phyloP scores from a whole-genome alignment of 2,797 vertebrate genomes.

The Diglossa cyanea region DNA sequence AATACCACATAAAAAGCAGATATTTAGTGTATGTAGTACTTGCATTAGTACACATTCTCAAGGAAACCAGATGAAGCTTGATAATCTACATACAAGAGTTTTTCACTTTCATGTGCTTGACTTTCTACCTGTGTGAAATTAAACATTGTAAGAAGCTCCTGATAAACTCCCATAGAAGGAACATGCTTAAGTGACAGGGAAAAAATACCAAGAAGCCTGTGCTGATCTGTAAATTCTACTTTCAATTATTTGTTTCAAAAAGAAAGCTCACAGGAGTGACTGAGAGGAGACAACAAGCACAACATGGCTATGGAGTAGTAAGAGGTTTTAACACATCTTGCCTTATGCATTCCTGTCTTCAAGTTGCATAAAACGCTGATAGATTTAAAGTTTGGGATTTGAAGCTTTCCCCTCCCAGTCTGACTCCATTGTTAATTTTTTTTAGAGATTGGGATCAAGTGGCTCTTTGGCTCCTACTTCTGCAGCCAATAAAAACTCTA shows the following conservation, averaged over 20 bases:
- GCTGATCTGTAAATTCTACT: background rate
- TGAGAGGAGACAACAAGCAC: background rate
- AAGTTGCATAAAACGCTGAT: background rate
- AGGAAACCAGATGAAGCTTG: background rate
- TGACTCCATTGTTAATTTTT: background rate
- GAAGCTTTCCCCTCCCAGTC: background rate
- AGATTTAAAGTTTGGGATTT: background rate
- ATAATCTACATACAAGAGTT: fast-evolving
- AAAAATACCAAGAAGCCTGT: background rate
- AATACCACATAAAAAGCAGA: fast-evolving
- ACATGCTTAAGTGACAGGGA: background rate
- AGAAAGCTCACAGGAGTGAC: background rate
- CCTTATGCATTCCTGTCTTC: background rate
- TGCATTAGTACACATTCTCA: background rate
- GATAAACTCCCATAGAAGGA: background rate
- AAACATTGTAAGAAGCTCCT: background rate
- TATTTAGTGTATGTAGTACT: background rate
- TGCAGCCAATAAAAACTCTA: background rate
- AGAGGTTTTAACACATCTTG: background rate
- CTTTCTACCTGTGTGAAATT: background rate
- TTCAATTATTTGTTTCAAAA: background rate
- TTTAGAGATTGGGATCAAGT: background rate
- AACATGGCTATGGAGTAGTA: fast-evolving
- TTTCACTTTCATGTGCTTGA: fast-evolving
- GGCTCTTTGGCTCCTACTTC: background rate